Evolutionary conservation across 2,888 invertebrate genomes (phyloP).

Genomic region (Watsonalla cultraria): DNA sequence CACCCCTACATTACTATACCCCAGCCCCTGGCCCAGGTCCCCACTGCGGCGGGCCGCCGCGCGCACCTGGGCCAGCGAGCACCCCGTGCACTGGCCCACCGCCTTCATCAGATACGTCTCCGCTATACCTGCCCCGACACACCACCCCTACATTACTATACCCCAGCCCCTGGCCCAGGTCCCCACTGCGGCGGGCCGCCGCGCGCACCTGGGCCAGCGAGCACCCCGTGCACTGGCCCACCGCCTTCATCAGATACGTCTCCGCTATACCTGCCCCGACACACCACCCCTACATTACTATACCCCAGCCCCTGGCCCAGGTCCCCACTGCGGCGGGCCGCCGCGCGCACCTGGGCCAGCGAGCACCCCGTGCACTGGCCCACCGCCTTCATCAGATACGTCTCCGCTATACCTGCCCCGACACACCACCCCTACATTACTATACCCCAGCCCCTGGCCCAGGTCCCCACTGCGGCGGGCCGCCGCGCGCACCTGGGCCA

Average conservation of each 20-base stretch:
- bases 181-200: conserved; percentile 82
- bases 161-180: conserved; percentile 85
- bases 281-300: not conserved
- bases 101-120: conserved; percentile 97
- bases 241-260: conserved; percentile 94
- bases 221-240: conserved; percentile 93
- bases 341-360: conserved; percentile 87
- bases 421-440: not conserved
- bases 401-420: conserved; percentile 93
- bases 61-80: conserved; percentile 90
- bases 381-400: conserved; percentile 95
- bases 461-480: conserved; percentile 87
- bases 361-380: conserved; percentile 93
- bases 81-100: conserved; percentile 92
- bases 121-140: conserved; percentile 86
- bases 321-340: conserved; percentile 85
- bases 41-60: conserved; percentile 81
- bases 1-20: not conserved
- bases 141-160: not conserved
- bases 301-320: conserved; percentile 82
- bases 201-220: conserved; percentile 89
- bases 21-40: conserved; percentile 88
- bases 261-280: conserved; percentile 91
- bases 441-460: conserved; percentile 78
- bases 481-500: conserved; percentile 88